Evolutionary conservation across 2,113 vertebrate species (phyloP), one percentile per base, ranked within the genome.

Genomic region (Aramus guarauna): DNA sequence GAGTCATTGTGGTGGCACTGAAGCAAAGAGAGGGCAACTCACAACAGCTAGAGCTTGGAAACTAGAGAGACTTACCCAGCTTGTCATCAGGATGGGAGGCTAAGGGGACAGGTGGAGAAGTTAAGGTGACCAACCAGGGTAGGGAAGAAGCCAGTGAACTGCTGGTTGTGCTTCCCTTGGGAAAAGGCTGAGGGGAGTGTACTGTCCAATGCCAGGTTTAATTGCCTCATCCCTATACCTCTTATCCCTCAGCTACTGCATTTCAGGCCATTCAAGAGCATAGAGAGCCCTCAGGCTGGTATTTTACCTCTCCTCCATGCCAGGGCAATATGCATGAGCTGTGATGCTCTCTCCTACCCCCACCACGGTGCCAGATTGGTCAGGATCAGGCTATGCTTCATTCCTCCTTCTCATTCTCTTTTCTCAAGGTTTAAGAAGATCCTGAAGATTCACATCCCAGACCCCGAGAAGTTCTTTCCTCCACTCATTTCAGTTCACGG

Each of bases 401-500:
- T 37, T 55, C 45, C 22, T 75, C 24, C 43, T 81, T 72, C 76
- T 74, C 37, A 23, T 80, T 89, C 7, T 85, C 18, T 63, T 77
- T 92, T 48, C 17, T 88, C 21, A 90, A 98, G 98, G 97, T 88
- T 98, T 89, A 98, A 98, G 96, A 98, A 97, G 36, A 32, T 95
- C 47, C 85, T 98, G 87, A 98, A 95, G 75, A 97, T 95, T 77
- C 95, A 97, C 52, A 96, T 98, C 58, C 98, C 98, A 88, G 97
- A 98, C 41, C 98, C 98, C 0, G 91, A 97, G 0, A 94, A 97
- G 91, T 98, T 98, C 93, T 98, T 98, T 74, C 94, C 98, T 30
- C 96, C 97, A 6, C 97, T 98, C 2, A 80, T 96, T 87, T 95
- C 96, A 0, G 94, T 97, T 96, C 97, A 98, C 0, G 96, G 97